Base-by-base conservation (phyloP, 2,113 vertebrate genomes). In the Plestiodon gilberti region DNA sequence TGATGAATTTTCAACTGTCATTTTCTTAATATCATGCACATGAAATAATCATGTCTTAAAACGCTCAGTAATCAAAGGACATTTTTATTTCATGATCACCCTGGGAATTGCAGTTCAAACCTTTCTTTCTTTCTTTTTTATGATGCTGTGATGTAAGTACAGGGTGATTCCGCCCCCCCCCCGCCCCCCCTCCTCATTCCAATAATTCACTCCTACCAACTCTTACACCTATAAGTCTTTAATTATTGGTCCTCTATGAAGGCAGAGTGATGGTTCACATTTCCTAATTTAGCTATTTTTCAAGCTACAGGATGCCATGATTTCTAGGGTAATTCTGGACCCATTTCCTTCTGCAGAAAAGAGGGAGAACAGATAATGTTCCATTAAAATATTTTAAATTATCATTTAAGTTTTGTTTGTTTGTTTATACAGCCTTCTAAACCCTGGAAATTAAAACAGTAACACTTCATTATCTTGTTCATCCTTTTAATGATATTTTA, bases 41-140 rank as follows among this genome's bases (percentile, higher is more conserved):
- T 95, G 95, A 96, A 96, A 96, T 96, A 96, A 96, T 95, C 95
- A 95, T 96, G 95, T 96, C 95, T 95, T 96, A 95, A 96, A 95
- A 92, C 90, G 91, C 87, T 93, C 91, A 0, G 0, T 95, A 96
- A 96, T 95, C 95, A 95, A 96, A 96, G 94, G 95, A 94, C 92
- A 92, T 95, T 95, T 96, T 95, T 93, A 91, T 96, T 96, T 95
- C 90, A 93, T 94, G 92, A 94, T 94, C 94, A 93, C 89, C 92
- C 89, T 91, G 93, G 94, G 95, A 95, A 94, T 95, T 93, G 89
- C 94, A 77, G 90, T 95, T 94, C 90, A 85, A 94, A 95, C 92
- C 88, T 92, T 94, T 75, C 38, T 82, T 81, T 82, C 55, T 14
- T 57, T 57, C 55, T 57, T 69, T 55, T 30, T n/a, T 93, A 89